These are phyloP conservation scores for Eclectus roratus DNA, from an alignment of 2,113 vertebrate genomes.

Conservation along the genomic window DNA sequence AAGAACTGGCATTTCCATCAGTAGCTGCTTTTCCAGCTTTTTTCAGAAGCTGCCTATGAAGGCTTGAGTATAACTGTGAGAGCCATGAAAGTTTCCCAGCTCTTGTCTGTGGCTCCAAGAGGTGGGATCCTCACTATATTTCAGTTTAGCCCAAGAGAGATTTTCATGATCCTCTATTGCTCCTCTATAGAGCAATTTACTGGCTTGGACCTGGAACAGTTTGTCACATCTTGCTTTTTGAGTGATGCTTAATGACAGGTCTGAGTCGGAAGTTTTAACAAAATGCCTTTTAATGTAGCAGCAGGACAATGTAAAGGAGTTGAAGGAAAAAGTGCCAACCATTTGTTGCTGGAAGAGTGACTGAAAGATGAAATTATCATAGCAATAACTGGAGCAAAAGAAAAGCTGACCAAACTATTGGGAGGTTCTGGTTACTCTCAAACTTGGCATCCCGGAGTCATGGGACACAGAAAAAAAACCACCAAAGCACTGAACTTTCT, in stretches of 20 bases:
- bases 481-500: rapidly evolving
- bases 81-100: background rate
- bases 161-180: background rate
- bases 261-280: background rate
- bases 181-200: background rate
- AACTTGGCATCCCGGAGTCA: background rate
- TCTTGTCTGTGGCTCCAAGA: background rate
- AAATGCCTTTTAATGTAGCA: background rate
- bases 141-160: rapidly evolving
- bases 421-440: background rate
- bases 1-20: background rate
- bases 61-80: background rate
- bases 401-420: rapidly evolving
- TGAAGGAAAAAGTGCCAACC: background rate
- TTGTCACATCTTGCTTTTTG: background rate
- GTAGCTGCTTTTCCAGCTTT: background rate
- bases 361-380: background rate
- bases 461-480: rapidly evolving
- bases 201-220: background rate
- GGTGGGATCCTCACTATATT: rapidly evolving
- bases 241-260: background rate
- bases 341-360: background rate
- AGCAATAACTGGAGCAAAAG: background rate
- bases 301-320: background rate
- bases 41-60: background rate